A percentile compares a stretch with the other conserved stretches of the same genome.
Evolutionary conservation across 2,113 vertebrate species (phyloP).

Genomic region (Trochalopteron elliotii): DNA sequence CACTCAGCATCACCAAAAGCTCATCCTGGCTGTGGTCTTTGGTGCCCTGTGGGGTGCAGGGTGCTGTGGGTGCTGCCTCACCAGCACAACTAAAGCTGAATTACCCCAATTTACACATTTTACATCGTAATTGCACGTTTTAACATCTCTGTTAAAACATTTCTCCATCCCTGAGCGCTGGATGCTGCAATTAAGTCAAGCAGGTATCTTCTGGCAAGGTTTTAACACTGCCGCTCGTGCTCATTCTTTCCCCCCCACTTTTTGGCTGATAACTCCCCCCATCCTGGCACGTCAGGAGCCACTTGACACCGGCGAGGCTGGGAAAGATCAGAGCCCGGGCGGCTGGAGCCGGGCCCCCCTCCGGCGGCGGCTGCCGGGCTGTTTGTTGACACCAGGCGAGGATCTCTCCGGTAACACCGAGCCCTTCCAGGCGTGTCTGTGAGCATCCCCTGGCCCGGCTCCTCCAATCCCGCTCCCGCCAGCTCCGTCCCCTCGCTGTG

Average conservation of each 20-base stretch:
- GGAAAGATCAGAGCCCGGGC: not conserved
- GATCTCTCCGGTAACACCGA: conserved; percentile 25
- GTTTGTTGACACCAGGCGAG: conserved; percentile 5
- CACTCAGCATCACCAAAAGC: not conserved
- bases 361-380: not conserved
- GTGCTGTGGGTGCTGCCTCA: not conserved
- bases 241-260: accelerated
- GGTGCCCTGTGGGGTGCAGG: not conserved
- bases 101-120: not conserved
- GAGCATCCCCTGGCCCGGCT: not conserved
- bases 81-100: not conserved
- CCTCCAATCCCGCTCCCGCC: accelerated
- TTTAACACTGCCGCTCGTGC: accelerated
- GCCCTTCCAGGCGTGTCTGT: not conserved
- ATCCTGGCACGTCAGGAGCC: not conserved
- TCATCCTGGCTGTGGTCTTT: accelerated
- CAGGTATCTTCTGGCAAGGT: not conserved
- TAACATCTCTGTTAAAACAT: not conserved
- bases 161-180: not conserved
- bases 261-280: not conserved
- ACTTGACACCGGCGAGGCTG: not conserved
- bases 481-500: not conserved
- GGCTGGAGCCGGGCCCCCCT: not conserved
- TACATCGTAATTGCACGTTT: accelerated
- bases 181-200: not conserved